These are phyloP conservation scores for Scomberomorus guttatus DNA, from an alignment of 2,797 vertebrate genomes.

Conservation along the genomic window DNA sequence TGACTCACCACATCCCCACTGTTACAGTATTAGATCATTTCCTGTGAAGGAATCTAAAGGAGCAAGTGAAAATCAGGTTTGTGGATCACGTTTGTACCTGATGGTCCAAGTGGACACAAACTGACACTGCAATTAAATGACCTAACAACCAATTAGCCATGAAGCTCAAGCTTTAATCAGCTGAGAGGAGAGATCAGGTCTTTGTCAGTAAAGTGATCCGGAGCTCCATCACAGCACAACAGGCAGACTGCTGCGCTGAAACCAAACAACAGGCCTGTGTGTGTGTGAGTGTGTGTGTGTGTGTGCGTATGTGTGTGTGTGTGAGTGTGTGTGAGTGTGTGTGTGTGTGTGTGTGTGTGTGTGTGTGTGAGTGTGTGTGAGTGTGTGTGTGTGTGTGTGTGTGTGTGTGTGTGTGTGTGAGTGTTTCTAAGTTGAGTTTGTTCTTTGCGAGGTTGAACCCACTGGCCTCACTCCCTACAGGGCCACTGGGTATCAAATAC, in stretches of 20 bases:
- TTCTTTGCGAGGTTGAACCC: constrained; percentile 16
- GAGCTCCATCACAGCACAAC: too few species aligned
- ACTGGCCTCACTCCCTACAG: constrained; percentile 35
- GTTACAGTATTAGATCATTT: neutral
- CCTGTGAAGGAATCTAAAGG: neutral
- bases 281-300: constrained; percentile 1
- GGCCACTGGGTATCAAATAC: constrained; percentile 24
- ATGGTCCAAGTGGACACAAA: neutral
- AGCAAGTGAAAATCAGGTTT: neutral
- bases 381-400: constrained; percentile 9
- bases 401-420: neutral
- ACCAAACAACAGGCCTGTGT: neutral
- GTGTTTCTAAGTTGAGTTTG: neutral
- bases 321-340: neutral
- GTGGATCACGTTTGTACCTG: neutral
- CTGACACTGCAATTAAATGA: neutral
- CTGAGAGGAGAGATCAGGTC: neutral
- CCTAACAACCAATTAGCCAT: neutral
- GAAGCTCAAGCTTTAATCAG: neutral
- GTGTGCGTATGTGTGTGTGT: constrained; percentile 4
- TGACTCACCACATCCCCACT: too few species aligned
- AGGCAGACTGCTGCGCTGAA: neutral
- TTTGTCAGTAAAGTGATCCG: too few species aligned
- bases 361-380: neutral
- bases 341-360: neutral